A percentile compares a stretch with the other conserved stretches of the same genome.
Conservation (phyloP, 2,113 vertebrate species). For the Pycnonotus jocosus region DNA sequence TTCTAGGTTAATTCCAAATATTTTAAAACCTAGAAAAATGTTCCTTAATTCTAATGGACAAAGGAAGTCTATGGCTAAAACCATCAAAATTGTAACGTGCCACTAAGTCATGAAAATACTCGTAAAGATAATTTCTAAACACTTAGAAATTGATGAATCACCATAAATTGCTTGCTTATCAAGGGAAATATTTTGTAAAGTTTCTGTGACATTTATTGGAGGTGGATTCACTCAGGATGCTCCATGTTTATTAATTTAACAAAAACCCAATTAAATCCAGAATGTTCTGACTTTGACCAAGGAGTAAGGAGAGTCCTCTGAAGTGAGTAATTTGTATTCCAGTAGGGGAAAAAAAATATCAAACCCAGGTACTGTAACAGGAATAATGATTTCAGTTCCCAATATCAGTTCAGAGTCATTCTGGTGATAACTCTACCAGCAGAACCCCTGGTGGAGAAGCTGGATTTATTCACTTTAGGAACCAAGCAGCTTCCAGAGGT, state of each 20-base stretch:
- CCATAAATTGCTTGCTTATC: neutral
- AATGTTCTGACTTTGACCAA: neutral
- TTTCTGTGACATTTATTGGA: neutral
- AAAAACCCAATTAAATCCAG: neutral
- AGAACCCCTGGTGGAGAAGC: neutral
- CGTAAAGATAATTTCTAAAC: neutral
- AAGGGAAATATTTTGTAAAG: neutral
- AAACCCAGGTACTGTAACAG: neutral
- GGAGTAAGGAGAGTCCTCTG: neutral
- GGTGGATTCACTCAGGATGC: neutral
- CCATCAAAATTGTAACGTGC: neutral
- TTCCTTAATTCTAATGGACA: neutral
- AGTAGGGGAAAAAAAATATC: too few species aligned
- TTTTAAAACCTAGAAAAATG: neutral
- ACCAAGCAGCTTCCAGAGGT: neutral
- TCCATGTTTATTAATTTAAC: accelerated
- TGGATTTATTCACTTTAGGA: neutral
- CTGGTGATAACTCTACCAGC: neutral
- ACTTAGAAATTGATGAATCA: neutral
- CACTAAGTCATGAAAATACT: neutral
- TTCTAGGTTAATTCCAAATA: neutral
- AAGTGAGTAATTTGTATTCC: neutral
- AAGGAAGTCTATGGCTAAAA: neutral
- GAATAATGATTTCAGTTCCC: neutral
- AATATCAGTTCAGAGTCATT: neutral